These are phyloP conservation scores for Cyprinodon variegatus DNA, from an alignment of 2,113 vertebrate species.

Conservation along the genomic window DNA sequence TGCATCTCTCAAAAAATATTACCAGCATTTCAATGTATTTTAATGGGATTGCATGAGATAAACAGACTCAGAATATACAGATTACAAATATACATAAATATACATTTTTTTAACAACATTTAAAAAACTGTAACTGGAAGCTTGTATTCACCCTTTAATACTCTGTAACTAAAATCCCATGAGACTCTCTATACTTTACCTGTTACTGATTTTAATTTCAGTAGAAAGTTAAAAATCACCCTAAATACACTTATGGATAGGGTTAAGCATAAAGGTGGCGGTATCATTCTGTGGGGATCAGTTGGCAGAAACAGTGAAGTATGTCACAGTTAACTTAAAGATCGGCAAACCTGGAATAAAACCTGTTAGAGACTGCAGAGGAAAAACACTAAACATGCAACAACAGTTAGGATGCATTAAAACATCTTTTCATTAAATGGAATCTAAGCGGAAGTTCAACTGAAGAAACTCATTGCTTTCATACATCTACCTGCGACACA, in stretches of 20 bases:
- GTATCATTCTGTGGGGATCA: not conserved
- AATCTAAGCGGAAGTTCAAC: too few relatives aligned
- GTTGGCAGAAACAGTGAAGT: not conserved
- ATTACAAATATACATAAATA: too few relatives aligned
- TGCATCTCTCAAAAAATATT: too few relatives aligned
- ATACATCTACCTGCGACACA: too few relatives aligned
- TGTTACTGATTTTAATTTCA: not conserved
- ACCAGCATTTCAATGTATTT: too few relatives aligned
- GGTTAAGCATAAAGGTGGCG: not conserved
- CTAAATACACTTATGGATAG: not conserved
- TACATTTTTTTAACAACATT: not conserved
- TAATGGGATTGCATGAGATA: too few relatives aligned
- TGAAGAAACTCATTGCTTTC: too few relatives aligned
- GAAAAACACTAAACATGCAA: too few relatives aligned
- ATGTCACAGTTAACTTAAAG: not conserved
- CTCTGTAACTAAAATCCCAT: not conserved
- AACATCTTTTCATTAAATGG: too few relatives aligned
- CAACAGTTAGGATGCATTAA: too few relatives aligned
- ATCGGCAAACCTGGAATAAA: not conserved
- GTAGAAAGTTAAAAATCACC: not conserved
- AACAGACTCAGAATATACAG: too few relatives aligned
- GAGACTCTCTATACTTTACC: not conserved
- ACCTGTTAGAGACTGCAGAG: too few relatives aligned
- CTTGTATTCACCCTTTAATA: not conserved
- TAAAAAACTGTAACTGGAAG: not conserved